Evolutionary conservation across 1,140 invertebrate genomes (phyloP), one percentile per base, ranked within the genome.

Genomic region (Zaprionus capensis): DNA sequence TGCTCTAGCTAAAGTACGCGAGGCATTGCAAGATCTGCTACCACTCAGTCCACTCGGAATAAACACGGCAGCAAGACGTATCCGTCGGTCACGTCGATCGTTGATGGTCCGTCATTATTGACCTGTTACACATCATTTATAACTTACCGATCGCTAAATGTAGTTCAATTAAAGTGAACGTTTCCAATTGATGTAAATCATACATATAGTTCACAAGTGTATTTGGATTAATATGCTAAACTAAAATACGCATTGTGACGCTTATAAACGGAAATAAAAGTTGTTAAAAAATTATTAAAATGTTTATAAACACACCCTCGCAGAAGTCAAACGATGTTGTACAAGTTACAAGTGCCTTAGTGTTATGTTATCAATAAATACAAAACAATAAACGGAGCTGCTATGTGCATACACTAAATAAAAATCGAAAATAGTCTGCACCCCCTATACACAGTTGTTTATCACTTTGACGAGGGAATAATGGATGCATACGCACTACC

Each of bases 401-500:
- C 28, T 31, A 31, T 31, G 38, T 41, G 15, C 5, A 6, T 41
- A 2, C 5, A 41, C 17, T 49, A 12, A 51, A 51, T 22, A 5
- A 4, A 51, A 24, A 44, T 24, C 0, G 24, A 24, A 24, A 17
- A 44, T 1, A 9, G 41, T 44, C 41, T 44, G 24, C 24, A 24
- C 24, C 24, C 24, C 12, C 12, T 24, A 12, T 17, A 44, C 20
- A 44, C n/a, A 44, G n/a, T n/a, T n/a, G 6, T 17, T 17, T 17
- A 44, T 44, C 7, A 7, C n/a, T 44, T 15, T 6, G 24, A 63
- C 1, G 44, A 22, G 28, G 53, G 68, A 41, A 91, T 92, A 46
- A 91, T 92, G 91, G 91, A 92, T 78, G 91, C 91, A 5, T 92
- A 92, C 49, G 77, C 91, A 26, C 62, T 92, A 56, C 91, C 91